These are phyloP conservation scores for Bombyx huttoni DNA, from an alignment of 2,888 invertebrate species.

Conservation along the genomic window DNA sequence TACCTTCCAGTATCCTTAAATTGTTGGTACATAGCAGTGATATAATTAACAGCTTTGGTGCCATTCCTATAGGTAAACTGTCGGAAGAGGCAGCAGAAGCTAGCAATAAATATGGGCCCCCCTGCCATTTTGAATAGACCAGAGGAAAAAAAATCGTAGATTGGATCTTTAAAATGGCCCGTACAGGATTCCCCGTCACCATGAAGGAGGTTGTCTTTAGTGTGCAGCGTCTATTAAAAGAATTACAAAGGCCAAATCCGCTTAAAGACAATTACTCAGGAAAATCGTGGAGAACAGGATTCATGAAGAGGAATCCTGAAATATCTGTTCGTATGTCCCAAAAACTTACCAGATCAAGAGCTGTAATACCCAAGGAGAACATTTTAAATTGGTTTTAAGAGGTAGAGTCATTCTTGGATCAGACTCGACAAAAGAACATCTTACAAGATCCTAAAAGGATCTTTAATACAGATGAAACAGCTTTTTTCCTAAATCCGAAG, in stretches of 20 bases:
- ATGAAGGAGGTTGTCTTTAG: constrained; percentile 10
- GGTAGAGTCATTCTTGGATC: constrained; percentile 11
- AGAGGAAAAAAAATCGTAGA: constrained; percentile 11
- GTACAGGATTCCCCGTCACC: constrained; percentile 11
- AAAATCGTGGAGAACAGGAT: constrained; percentile 10
- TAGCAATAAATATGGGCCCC: no score
- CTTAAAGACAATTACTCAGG: constrained; percentile 8
- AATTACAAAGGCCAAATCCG: constrained; percentile 8
- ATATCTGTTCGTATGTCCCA: constrained; percentile 10
- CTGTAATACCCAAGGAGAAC: constrained; percentile 1
- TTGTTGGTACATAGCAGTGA: no score
- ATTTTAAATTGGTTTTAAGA: constrained; percentile 9
- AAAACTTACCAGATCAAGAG: constrained; percentile 7
- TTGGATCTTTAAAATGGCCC: constrained; percentile 10
- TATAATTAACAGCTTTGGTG: no score
- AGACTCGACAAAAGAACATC: constrained; percentile 9
- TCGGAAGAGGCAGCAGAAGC: no score
- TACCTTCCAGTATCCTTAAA: no score
- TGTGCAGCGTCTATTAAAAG: constrained; percentile 7
- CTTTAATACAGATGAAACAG: constrained; percentile 15
- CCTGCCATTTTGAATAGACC: constrained; percentile 8
- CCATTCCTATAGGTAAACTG: no score
- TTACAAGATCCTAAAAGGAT: constrained; percentile 11
- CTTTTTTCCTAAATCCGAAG: constrained; percentile 12
- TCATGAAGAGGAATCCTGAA: constrained; percentile 8